phyloP scores from a whole-genome alignment of 2,113 vertebrate species.

The Beaufortia kweichowensis region DNA sequence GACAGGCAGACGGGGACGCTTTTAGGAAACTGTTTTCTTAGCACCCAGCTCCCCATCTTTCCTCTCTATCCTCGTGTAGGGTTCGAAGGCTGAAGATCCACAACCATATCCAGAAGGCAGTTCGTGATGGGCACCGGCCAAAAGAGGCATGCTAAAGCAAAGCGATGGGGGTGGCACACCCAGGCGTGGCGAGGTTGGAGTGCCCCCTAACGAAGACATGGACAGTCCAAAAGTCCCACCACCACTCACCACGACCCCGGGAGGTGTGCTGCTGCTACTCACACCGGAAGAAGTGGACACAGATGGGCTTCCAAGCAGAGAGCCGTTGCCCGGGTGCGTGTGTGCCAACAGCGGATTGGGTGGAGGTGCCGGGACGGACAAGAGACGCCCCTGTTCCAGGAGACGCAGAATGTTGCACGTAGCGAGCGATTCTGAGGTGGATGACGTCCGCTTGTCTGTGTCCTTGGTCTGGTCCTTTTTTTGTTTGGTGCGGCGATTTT shows the following conservation, averaged over 20 bases:
- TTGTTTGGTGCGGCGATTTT: constrained; percentile 95
- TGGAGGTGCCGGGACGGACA: constrained; percentile 76
- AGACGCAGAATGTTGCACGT: constrained; percentile 91
- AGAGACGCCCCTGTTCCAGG: constrained; percentile 87
- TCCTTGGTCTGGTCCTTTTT: constrained; percentile 96
- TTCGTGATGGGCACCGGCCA: constrained; percentile 78
- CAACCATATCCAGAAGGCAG: constrained; percentile 77
- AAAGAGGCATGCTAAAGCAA: constrained; percentile 80
- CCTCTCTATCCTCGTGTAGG: constrained; percentile 83
- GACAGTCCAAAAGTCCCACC: constrained; percentile 73
- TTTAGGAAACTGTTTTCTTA: constrained; percentile 82
- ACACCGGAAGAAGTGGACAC: constrained; percentile 73
- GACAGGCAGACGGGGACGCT: constrained; percentile 16
- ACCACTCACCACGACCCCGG: constrained; percentile 60
- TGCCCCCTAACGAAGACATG: constrained; percentile 70
- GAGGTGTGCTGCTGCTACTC: constrained; percentile 62
- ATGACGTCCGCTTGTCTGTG: constrained; percentile 81
- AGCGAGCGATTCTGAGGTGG: constrained; percentile 85
- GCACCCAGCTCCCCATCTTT: constrained; percentile 73
- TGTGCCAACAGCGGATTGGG: constrained; percentile 77
- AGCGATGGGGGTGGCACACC: constrained; percentile 73
- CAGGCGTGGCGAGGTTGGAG: constrained; percentile 69
- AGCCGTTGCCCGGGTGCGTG: constrained; percentile 64
- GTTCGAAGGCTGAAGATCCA: constrained; percentile 88
- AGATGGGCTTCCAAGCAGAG: constrained; percentile 68